Conservation (phyloP, 2,888 invertebrate genomes). For the Anarsia innoxiella region DNA sequence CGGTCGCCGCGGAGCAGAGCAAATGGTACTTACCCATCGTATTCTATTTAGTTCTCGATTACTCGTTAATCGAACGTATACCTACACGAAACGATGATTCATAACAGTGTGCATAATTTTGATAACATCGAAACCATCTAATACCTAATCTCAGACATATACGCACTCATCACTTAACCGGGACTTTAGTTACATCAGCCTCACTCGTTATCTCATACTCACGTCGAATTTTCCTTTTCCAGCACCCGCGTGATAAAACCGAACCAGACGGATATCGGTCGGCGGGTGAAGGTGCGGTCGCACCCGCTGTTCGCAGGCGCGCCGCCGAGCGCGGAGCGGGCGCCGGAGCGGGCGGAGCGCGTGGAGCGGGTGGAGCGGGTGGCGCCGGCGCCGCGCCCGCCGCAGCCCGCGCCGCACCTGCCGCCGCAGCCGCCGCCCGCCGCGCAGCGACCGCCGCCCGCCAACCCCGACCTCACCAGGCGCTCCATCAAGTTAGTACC, state of each 20-base stretch:
- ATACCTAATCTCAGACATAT: too few species aligned
- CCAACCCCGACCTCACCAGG: conserved; percentile 81
- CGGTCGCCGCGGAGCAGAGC: conserved; percentile 94
- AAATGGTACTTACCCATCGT: too few species aligned
- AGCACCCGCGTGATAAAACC: conserved; percentile 96
- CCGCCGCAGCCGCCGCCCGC: conserved; percentile 45
- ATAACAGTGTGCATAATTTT: too few species aligned
- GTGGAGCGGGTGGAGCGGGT: conserved; percentile 35
- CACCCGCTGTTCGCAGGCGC: conserved; percentile 57
- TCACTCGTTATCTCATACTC: too few species aligned
- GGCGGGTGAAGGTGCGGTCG: conserved; percentile 86
- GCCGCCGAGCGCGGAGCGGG: conserved; percentile 33
- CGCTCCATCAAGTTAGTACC: conserved; percentile 81
- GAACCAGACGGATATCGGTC: conserved; percentile 91
- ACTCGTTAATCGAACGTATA: too few species aligned
- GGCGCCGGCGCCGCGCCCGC: conserved; percentile 16
- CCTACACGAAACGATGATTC: too few species aligned
- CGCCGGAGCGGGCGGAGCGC: conserved; percentile 38
- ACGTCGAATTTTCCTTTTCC: conserved; percentile 41
- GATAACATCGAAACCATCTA: too few species aligned
- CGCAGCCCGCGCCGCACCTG: conserved; percentile 38
- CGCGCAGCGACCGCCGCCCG: conserved; percentile 64
- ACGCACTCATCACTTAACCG: too few species aligned
- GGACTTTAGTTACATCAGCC: too few species aligned
- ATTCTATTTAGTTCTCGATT: too few species aligned